phyloP scores from a whole-genome alignment of 2,888 invertebrate genomes.

The Cylindroiulus punctatus region DNA sequence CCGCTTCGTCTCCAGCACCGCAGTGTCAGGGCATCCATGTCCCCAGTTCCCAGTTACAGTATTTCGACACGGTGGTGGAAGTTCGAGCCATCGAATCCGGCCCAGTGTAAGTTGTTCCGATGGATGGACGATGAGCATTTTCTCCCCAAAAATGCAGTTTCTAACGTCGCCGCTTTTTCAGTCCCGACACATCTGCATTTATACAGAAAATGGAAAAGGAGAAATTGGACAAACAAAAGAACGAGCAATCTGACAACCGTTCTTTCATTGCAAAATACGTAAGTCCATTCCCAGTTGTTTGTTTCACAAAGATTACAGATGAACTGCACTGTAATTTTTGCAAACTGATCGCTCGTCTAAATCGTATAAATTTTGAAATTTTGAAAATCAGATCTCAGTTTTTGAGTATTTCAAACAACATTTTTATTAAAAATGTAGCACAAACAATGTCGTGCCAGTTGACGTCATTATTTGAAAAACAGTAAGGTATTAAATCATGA shows the following conservation, averaged over 20 bases:
- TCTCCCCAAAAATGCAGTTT: neutral
- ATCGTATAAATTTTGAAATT: too few relatives aligned
- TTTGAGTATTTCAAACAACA: too few relatives aligned
- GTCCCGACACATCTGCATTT: constrained; percentile 94
- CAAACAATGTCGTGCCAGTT: neutral
- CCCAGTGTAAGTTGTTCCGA: constrained; percentile 72
- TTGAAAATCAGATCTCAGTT: too few relatives aligned
- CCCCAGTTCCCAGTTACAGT: constrained; percentile 61
- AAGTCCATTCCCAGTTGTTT: constrained; percentile 67
- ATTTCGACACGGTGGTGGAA: constrained; percentile 80
- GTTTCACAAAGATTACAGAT: neutral
- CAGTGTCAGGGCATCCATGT: constrained; percentile 66
- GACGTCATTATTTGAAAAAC: neutral
- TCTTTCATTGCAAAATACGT: constrained; percentile 99
- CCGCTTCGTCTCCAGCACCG: constrained; percentile 63
- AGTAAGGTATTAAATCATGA: too few relatives aligned
- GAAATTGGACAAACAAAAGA: constrained; percentile 82
- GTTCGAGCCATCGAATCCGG: constrained; percentile 84
- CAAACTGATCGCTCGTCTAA: too few relatives aligned
- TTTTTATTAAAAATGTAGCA: neutral
- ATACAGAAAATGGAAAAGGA: constrained; percentile 93
- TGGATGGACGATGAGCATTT: neutral
- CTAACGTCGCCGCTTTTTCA: constrained; percentile 63
- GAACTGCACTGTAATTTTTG: too few relatives aligned
- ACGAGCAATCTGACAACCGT: constrained; percentile 78